phyloP scores from a whole-genome alignment of 2,797 vertebrate species.

The Takifugu rubripes region DNA sequence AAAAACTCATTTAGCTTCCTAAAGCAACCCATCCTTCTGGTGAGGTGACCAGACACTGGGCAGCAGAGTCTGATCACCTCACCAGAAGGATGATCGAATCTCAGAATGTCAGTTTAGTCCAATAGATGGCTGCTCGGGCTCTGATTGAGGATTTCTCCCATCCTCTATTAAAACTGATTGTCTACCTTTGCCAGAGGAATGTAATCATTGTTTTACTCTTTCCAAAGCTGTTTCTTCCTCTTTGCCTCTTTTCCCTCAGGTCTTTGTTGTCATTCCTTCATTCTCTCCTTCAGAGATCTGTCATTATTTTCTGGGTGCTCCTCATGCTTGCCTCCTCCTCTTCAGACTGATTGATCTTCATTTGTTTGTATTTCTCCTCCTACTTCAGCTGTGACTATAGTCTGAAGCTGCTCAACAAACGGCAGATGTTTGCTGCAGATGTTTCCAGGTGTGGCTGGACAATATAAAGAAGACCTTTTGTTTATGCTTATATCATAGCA shows the following conservation, averaged over 20 bases:
- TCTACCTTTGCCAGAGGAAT: constrained; percentile 71
- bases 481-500: not conserved
- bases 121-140: constrained; percentile 17
- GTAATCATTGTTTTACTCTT: constrained; percentile 53
- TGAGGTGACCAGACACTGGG: not conserved
- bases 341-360: no score
- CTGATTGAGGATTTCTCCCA: constrained; percentile 78
- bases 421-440: no score
- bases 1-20: constrained; percentile 16
- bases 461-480: no score
- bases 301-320: no score
- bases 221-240: constrained; percentile 18
- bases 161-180: constrained; percentile 78
- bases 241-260: no score
- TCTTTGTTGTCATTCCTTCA: no score
- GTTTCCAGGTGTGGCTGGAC: no score
- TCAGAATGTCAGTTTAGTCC: constrained; percentile 54
- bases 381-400: no score
- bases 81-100: constrained; percentile 56
- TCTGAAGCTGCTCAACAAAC: not conserved
- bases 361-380: no score
- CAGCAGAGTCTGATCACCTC: not conserved
- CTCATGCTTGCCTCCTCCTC: no score
- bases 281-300: not conserved
- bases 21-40: constrained; percentile 13